phyloP scores from a whole-genome alignment of 35 echinoderm and acorn worm species.

The Ptychodera flava region DNA sequence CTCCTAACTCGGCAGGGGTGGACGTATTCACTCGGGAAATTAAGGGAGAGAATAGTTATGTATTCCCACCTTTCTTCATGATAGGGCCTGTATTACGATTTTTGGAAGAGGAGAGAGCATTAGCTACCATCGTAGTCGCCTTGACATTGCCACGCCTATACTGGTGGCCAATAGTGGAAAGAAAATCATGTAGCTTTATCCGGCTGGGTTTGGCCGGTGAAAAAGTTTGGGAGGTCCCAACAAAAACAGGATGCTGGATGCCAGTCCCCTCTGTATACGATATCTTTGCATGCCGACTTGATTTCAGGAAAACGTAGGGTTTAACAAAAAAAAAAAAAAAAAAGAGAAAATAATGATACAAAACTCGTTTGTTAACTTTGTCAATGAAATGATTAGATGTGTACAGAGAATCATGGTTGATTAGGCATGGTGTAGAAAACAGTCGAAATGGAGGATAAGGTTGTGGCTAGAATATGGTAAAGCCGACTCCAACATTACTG shows the following conservation, averaged over 20 bases:
- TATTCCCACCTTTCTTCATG: not conserved
- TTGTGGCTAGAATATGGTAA: not conserved
- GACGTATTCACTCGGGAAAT: not conserved
- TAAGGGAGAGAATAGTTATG: not conserved
- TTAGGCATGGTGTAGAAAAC: not conserved
- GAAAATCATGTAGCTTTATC: not conserved
- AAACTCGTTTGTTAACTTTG: too few species aligned
- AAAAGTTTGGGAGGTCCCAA: not conserved
- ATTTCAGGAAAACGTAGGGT: too few species aligned
- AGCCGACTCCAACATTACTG: not conserved
- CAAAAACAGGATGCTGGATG: not conserved
- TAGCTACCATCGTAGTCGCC: not conserved
- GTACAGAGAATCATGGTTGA: too few species aligned
- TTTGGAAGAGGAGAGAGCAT: not conserved
- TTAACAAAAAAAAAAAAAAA: too few species aligned
- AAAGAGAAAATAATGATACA: too few species aligned
- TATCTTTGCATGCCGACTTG: not conserved
- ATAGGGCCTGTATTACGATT: not conserved
- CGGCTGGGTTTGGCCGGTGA: not conserved
- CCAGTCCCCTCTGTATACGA: not conserved
- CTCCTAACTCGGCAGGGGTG: not conserved
- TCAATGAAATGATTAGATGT: too few species aligned
- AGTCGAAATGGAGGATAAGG: not conserved
- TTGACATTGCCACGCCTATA: not conserved
- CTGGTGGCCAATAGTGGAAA: not conserved